A percentile compares a stretch with the other conserved stretches of the same genome.
Conservation (phyloP, 2,797 vertebrate species). For the Pangasius mekongensis region DNA sequence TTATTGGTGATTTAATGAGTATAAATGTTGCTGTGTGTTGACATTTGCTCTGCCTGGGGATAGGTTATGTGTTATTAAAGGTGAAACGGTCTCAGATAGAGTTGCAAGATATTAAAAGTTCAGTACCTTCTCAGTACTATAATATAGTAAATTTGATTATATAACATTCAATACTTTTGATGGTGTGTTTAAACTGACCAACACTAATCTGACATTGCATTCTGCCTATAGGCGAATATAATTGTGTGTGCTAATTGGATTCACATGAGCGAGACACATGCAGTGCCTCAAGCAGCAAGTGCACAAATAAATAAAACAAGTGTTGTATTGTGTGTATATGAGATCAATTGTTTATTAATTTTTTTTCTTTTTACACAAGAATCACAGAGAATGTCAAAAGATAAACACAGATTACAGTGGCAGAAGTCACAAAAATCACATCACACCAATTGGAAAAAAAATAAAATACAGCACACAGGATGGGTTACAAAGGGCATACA, state of each 20-base stretch:
- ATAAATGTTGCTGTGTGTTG: constrained; percentile 68
- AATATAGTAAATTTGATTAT: background rate
- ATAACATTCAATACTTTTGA: background rate
- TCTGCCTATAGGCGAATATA: background rate
- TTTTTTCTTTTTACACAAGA: background rate
- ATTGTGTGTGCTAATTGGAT: background rate
- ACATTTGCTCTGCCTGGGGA: constrained; percentile 73
- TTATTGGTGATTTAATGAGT: constrained; percentile 66
- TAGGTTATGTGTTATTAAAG: constrained; percentile 64
- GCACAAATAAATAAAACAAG: constrained; percentile 11
- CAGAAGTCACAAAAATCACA: background rate
- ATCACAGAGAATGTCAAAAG: background rate
- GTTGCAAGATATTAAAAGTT: background rate
- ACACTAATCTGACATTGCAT: background rate
- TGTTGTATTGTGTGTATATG: background rate
- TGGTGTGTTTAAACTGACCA: background rate
- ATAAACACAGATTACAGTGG: background rate
- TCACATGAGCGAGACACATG: background rate
- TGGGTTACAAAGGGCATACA: background rate
- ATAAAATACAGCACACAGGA: background rate
- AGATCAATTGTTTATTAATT: background rate
- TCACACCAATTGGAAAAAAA: background rate
- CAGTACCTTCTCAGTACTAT: background rate
- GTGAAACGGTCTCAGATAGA: constrained; percentile 23
- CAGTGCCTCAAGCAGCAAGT: background rate